Conservation (phyloP, 1,140 invertebrate species). For the Psix sp. region DNA sequence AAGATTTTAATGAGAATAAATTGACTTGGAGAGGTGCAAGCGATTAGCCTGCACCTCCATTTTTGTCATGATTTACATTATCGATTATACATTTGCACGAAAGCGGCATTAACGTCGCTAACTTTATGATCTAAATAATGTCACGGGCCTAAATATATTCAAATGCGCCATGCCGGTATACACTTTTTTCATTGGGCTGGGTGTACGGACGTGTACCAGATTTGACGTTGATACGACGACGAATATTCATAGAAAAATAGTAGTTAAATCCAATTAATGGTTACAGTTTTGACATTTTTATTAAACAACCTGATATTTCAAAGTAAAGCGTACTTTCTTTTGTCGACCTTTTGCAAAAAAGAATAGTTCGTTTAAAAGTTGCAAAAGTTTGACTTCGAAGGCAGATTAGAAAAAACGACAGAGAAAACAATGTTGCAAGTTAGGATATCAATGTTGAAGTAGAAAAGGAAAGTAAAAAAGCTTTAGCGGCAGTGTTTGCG, state of each 20-base stretch:
- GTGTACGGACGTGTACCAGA: constrained; percentile 23
- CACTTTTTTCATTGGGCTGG: constrained; percentile 27
- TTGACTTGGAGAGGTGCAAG: constrained; percentile 32
- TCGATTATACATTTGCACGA: constrained; percentile 57
- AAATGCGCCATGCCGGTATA: constrained; percentile 17
- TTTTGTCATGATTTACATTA: constrained; percentile 59
- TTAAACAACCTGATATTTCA: constrained; percentile 2
- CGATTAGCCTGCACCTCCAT: constrained; percentile 46
- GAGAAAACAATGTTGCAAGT: constrained; percentile 11
- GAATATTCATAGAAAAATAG: constrained; percentile 39
- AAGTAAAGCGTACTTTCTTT: too few species aligned
- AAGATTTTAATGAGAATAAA: constrained; percentile 55
- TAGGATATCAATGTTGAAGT: constrained; percentile 24
- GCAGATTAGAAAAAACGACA: constrained; percentile 14
- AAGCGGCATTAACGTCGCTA: constrained; percentile 45
- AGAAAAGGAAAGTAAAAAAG: constrained; percentile 14
- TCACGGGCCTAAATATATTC: constrained; percentile 49
- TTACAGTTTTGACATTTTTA: constrained; percentile 32
- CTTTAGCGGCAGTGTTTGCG: constrained; percentile 28
- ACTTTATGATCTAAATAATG: constrained; percentile 56
- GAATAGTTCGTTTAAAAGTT: too few species aligned
- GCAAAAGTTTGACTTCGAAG: too few species aligned
- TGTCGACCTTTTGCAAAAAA: background rate
- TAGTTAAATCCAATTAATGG: constrained; percentile 35
- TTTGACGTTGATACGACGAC: constrained; percentile 48